These are phyloP conservation scores for Arion vulgaris DNA, from an alignment of 1,140 invertebrate genomes.

Conservation along the genomic window DNA sequence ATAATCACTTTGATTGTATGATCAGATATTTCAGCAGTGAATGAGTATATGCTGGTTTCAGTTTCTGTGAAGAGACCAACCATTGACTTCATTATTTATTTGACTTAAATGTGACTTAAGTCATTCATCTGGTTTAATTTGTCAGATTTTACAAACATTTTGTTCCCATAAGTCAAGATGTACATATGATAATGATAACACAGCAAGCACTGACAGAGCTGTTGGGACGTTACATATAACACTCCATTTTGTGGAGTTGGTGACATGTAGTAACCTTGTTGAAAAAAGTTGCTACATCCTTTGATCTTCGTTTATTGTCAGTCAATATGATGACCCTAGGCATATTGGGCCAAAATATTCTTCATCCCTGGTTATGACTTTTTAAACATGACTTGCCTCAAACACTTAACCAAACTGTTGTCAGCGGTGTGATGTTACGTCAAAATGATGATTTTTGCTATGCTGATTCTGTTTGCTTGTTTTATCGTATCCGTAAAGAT, in stretches of 20 bases:
- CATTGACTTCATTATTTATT: background rate
- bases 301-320: background rate
- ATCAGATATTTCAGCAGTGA: background rate
- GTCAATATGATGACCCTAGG: background rate
- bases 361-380: background rate
- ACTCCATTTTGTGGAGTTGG: background rate
- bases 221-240: background rate
- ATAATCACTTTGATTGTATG: background rate
- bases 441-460: too few species aligned
- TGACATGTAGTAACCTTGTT: background rate
- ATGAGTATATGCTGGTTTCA: background rate
- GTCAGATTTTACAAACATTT: too few species aligned
- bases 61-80: background rate
- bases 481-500: background rate
- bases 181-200: background rate
- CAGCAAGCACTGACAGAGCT: background rate
- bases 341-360: background rate
- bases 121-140: background rate
- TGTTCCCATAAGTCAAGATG: background rate
- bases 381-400: background rate
- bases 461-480: too few species aligned
- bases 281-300: background rate
- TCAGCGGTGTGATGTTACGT: too few species aligned
- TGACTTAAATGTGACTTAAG: background rate
- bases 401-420: too few species aligned